Percentiles rank a stretch among this genome's conserved stretches.
These are phyloP conservation scores for Oithona nana DNA, from an alignment of 2,888 invertebrate genomes.

Conservation along the genomic window DNA sequence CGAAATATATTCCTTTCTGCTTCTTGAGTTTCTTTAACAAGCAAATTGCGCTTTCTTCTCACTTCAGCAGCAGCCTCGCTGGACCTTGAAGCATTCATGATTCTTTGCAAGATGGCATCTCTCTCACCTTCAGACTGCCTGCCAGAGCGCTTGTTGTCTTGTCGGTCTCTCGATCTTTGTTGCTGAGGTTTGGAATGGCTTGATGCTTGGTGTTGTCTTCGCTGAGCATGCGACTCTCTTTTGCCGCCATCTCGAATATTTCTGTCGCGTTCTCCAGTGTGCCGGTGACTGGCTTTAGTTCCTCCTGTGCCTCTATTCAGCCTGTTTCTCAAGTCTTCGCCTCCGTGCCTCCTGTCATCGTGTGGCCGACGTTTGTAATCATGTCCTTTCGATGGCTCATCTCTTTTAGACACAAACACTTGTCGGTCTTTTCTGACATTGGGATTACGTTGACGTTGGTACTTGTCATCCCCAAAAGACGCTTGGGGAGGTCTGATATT, in stretches of 20 bases:
- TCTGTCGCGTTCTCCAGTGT: not conserved
- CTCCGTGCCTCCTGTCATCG: not conserved
- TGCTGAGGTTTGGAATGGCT: not conserved
- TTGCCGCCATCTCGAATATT: too few relatives aligned
- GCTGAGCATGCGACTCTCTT: too few relatives aligned
- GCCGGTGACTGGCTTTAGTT: too few relatives aligned
- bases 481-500: constrained; percentile 13
- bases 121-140: not conserved
- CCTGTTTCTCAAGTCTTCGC: not conserved
- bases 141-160: not conserved
- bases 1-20: not conserved
- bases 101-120: not conserved
- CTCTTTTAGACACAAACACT: not conserved
- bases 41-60: not conserved
- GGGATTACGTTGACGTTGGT: not conserved
- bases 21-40: not conserved
- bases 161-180: not conserved
- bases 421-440: not conserved
- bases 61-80: not conserved
- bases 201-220: not conserved
- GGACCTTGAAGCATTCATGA: not conserved
- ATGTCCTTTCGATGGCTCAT: not conserved
- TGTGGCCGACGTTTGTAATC: not conserved
- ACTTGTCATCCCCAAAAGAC: not conserved
- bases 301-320: too few relatives aligned